Evolutionary conservation across 2,888 invertebrate genomes (phyloP).

Genomic region (Drosophila parthenogenetica): DNA sequence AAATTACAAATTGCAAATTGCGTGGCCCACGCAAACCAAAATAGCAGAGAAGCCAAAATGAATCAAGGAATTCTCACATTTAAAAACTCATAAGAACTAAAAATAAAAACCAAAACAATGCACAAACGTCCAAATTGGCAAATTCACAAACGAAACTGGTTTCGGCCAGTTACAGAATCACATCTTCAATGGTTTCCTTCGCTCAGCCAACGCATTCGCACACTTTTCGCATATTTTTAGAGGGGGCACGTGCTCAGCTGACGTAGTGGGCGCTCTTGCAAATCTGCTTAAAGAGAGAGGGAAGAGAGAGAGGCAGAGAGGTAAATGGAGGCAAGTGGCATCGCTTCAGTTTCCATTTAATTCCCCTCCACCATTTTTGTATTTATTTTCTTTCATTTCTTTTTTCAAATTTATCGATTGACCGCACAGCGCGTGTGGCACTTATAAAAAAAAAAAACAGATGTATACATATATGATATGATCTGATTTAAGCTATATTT

Average conservation of each 20-base stretch:
- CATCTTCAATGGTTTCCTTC: slow-evolving; percentile 33
- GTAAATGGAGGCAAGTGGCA: not conserved
- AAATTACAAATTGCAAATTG: slow-evolving; percentile 34
- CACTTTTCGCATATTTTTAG: slow-evolving; percentile 70
- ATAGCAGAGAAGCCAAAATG: not conserved
- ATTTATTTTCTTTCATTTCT: slow-evolving; percentile 6
- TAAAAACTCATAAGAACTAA: slow-evolving; percentile 49
- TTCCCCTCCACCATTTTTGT: not conserved
- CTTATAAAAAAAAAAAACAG: slow-evolving; percentile 23
- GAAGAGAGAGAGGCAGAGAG: not conserved
- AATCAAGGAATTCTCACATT: slow-evolving; percentile 35
- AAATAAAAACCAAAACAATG: slow-evolving; percentile 59
- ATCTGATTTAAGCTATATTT: slow-evolving; percentile 14
- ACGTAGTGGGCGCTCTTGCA: slow-evolving; percentile 24
- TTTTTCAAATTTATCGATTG: slow-evolving; percentile 51
- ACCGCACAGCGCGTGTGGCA: slow-evolving; percentile 61
- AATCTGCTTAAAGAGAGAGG: not conserved
- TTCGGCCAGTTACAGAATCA: slow-evolving; percentile 65
- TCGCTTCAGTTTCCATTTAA: not conserved
- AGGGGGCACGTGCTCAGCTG: slow-evolving; percentile 62
- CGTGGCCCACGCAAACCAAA: slow-evolving; percentile 9
- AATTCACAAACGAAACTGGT: slow-evolving; percentile 62
- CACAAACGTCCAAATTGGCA: slow-evolving; percentile 20
- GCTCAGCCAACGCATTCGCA: slow-evolving; percentile 34
- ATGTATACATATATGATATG: slow-evolving; percentile 13